Base-by-base conservation (phyloP, 2,797 vertebrate species). In the Sphaeramia orbicularis region DNA sequence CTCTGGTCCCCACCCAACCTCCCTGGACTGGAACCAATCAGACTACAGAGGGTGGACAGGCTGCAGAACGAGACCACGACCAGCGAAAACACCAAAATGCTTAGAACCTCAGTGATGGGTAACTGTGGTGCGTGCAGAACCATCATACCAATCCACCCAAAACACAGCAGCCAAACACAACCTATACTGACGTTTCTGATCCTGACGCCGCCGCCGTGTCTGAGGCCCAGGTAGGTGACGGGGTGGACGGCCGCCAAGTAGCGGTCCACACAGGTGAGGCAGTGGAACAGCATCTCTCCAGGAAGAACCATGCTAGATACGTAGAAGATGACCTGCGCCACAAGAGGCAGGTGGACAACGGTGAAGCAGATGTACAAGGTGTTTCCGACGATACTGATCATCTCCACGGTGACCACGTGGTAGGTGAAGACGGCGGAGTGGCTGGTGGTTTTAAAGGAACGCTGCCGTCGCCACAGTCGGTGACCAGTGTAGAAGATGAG, bases 211-310 rank as follows among this genome's bases (percentile, higher is more conserved):
- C 10, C 14, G 0, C 0, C 13, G 0, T 35, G 16, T 15, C 36
- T 64, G 14, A 71, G 60, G 7, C 41, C 35, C 12, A 49, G 27
- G 19, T 76, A 81, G 37, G 9, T 47, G 13, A 83, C 2, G 14
- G 80, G 72, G 18, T 81, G 77, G 42, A 78, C 60, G 0, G 71
- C 74, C 2, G 84, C 69, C 0, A 83, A 16, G 45, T 83, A 78
- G 16, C 53, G 36, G 13, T 86, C 80, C 1, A 64, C 18, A 42
- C 71, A 80, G 48, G 69, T 76, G 6, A 86, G 62, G 14, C 61
- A 0, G 36, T 77, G 76, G n/a, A 79, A 53, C 1, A 21, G 0
- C 0, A 4, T n/a, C 59, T 74, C 40, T 38, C 63, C 70, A 8
- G 0, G 12, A 1, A 41, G 49, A 6, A n/a, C 10, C 1, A 62